phyloP scores from a whole-genome alignment of 2,797 vertebrate genomes.

The Sebastes goodei region DNA sequence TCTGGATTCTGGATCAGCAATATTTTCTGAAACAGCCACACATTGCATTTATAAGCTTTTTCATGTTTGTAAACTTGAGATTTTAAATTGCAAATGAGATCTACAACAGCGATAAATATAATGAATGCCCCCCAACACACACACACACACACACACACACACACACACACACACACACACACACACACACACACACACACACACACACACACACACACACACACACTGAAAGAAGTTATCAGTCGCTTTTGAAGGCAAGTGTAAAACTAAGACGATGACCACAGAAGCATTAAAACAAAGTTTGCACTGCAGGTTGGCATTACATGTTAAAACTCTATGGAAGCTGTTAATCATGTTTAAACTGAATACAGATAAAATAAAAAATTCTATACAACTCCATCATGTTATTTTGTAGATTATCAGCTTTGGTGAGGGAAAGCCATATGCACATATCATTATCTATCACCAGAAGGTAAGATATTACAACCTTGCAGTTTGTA shows the following conservation, averaged over 20 bases:
- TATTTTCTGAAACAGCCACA: conserved; percentile 79
- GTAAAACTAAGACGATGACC: not conserved
- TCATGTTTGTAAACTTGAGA: not conserved
- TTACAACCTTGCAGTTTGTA: not conserved
- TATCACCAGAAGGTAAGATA: not conserved
- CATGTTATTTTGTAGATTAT: not conserved
- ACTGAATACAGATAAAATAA: no score
- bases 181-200: no score
- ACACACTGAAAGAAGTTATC: not conserved
- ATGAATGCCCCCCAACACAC: no score
- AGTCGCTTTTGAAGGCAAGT: not conserved
- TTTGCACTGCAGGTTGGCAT: not conserved
- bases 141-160: no score
- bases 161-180: no score
- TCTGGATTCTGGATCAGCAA: conserved; percentile 83
- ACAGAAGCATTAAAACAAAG: not conserved
- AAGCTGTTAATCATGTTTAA: no score
- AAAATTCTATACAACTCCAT: not conserved
- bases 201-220: no score
- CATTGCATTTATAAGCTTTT: not conserved
- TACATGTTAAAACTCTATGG: not conserved
- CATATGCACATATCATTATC: not conserved
- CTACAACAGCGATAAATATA: not conserved
- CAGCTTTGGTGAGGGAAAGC: not conserved
- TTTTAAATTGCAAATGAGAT: not conserved